Evolutionary conservation across 1,140 invertebrate genomes (phyloP).

Genomic region (Spodoptera frugiperda): DNA sequence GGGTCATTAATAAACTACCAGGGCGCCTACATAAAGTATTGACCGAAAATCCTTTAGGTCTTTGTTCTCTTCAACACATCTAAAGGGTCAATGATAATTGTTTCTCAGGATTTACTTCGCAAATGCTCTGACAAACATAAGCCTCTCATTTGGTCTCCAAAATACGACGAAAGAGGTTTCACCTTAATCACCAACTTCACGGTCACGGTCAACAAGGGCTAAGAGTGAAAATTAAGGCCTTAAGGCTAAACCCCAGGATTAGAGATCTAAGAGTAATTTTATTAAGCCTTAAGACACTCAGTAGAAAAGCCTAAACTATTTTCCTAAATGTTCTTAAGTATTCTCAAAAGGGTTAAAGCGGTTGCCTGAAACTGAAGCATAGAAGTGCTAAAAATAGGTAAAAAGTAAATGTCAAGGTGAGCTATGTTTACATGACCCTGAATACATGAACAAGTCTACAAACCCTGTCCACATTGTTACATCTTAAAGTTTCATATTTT

Average conservation of each 20-base stretch:
- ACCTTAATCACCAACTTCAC: not conserved
- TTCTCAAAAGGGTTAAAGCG: not conserved
- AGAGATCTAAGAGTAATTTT: conserved; percentile 3
- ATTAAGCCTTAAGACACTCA: not conserved
- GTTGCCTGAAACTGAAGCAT: too few relatives aligned
- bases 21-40: too few relatives aligned
- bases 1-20: too few relatives aligned
- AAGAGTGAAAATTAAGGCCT: conserved; percentile 9
- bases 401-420: too few relatives aligned
- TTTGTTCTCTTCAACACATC: not conserved
- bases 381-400: too few relatives aligned
- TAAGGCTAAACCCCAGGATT: conserved; percentile 5
- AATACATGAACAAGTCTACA: too few relatives aligned
- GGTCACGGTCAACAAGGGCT: not conserved
- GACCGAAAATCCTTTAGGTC: too few relatives aligned
- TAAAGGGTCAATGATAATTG: not conserved
- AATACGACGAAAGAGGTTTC: conserved; percentile 6
- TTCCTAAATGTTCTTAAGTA: not conserved
- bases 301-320: not conserved
- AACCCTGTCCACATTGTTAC: too few relatives aligned
- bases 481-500: too few relatives aligned
- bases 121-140: conserved; percentile 1
- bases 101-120: not conserved
- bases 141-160: conserved; percentile 8
- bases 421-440: too few relatives aligned